phyloP scores from a whole-genome alignment of 2,797 vertebrate genomes.

The Acanthiza pusilla region DNA sequence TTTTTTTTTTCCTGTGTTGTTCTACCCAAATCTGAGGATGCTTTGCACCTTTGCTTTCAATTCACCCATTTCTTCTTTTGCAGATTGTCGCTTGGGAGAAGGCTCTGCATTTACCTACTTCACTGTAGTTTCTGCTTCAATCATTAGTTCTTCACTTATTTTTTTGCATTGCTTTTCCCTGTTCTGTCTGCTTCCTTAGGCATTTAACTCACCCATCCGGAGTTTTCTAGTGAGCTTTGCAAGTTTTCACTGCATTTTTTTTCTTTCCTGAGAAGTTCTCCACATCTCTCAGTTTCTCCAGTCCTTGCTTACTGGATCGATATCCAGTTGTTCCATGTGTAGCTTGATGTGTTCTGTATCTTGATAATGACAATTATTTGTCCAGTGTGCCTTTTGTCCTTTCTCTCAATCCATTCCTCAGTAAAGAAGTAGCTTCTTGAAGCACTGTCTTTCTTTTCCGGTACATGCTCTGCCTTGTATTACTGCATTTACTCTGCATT shows the following conservation, averaged over 20 bases:
- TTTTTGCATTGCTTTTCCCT: neutral
- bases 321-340: neutral
- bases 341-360: neutral
- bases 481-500: neutral
- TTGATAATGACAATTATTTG: neutral
- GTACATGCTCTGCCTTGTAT: neutral
- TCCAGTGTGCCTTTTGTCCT: neutral
- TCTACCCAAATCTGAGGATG: neutral
- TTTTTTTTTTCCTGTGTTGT: neutral
- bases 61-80: neutral
- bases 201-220: neutral
- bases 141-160: neutral
- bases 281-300: neutral
- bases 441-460: neutral
- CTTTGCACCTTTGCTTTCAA: neutral
- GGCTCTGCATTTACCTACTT: neutral
- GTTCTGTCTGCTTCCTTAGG: neutral
- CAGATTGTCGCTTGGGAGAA: neutral
- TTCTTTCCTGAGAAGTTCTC: neutral
- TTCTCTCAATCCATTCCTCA: neutral
- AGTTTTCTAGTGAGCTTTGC: neutral
- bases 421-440: neutral
- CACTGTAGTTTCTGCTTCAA: neutral
- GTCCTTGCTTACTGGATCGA: neutral
- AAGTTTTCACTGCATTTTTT: neutral